Conservation (phyloP, 92 coral and sea anemone species). For the Virgularia gustaviana region DNA sequence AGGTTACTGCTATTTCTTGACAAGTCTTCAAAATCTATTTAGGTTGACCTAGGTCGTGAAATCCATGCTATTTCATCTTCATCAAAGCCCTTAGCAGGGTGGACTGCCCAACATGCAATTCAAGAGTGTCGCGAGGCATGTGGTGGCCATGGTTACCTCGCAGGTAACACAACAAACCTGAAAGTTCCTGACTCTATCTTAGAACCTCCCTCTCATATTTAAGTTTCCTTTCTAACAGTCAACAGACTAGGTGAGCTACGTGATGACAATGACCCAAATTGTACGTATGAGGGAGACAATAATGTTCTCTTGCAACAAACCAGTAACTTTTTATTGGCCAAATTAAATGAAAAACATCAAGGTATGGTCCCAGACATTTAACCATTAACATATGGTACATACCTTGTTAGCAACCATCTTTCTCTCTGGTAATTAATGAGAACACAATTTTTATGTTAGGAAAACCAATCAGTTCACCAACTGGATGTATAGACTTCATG, state of each 20-base stretch:
- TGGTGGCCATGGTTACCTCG: constrained; percentile 98
- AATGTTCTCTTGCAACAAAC: constrained; percentile 86
- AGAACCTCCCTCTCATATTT: background rate
- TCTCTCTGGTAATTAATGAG: background rate
- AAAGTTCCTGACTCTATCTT: no score
- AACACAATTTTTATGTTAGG: constrained; percentile 47
- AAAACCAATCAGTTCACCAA: constrained; percentile 61
- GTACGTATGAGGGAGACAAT: constrained; percentile 95
- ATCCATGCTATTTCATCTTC: constrained; percentile 91
- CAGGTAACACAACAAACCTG: constrained; percentile 52
- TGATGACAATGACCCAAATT: constrained; percentile 94
- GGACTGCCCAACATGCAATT: constrained; percentile 86
- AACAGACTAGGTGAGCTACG: constrained; percentile 86
- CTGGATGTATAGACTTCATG: constrained; percentile 70
- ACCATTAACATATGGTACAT: background rate
- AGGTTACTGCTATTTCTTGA: background rate
- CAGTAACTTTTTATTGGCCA: constrained; percentile 80
- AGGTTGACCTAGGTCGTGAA: constrained; percentile 90
- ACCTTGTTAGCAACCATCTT: background rate
- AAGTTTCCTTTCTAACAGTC: constrained; percentile 44
- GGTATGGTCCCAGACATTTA: no score
- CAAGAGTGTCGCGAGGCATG: constrained; percentile 99
- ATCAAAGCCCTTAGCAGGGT: constrained; percentile 83
- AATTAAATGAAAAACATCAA: constrained; percentile 65
- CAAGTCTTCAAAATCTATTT: no score